Percentiles rank a stretch among this genome's conserved stretches.
phyloP scores from a whole-genome alignment of 2,113 vertebrate genomes.

The Casuarius casuarius region DNA sequence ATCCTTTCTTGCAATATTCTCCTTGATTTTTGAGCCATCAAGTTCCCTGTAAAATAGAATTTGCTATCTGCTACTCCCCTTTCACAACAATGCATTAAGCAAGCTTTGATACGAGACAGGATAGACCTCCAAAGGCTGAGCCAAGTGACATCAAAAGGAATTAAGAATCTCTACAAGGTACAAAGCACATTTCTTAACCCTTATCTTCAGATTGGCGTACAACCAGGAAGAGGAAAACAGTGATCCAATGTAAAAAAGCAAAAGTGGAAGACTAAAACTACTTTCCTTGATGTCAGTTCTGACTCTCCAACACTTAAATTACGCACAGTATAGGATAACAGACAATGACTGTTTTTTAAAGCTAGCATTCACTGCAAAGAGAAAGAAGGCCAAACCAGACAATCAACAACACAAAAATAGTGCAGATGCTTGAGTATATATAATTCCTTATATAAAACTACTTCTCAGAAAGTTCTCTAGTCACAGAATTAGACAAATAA shows the following conservation, averaged over 20 bases:
- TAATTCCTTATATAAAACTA: neutral
- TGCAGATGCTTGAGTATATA: neutral
- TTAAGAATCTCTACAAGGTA: neutral
- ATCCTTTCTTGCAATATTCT: slow-evolving; percentile 48
- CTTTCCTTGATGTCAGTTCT: neutral
- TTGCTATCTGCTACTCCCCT: neutral
- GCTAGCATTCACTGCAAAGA: neutral
- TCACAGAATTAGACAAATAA: neutral
- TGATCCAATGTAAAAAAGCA: neutral
- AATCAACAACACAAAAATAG: neutral
- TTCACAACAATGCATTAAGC: neutral
- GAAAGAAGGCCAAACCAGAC: neutral
- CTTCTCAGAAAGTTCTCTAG: neutral
- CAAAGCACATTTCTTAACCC: neutral
- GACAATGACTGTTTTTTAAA: neutral
- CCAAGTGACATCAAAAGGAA: neutral
- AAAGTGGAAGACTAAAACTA: neutral
- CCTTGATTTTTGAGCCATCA: slow-evolving; percentile 17
- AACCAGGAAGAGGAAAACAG: neutral
- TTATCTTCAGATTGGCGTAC: neutral
- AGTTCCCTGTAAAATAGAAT: neutral
- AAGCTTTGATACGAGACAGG: neutral
- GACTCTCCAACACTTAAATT: neutral
- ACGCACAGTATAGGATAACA: neutral
- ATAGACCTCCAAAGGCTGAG: neutral